Percentiles rank a stretch among this genome's conserved stretches.
phyloP scores from a whole-genome alignment of 1,140 invertebrate species.

The Drosophila prosaltans region DNA sequence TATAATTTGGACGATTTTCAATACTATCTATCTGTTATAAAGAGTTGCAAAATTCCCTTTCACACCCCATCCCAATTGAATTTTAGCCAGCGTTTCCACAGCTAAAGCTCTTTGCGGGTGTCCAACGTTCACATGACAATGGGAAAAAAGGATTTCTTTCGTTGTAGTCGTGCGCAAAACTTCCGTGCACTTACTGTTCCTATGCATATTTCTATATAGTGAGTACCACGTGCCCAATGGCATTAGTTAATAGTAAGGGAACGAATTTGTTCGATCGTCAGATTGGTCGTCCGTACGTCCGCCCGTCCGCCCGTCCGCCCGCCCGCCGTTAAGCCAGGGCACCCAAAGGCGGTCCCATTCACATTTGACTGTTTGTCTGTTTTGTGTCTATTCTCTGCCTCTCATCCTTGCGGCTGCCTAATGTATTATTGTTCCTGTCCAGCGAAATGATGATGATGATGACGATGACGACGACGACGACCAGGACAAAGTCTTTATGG shows the following conservation, averaged over 20 bases:
- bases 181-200: slow-evolving; percentile 35
- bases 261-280: slow-evolving; percentile 21
- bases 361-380: slow-evolving; percentile 44
- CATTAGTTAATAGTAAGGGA: slow-evolving; percentile 20
- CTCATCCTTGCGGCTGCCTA: slow-evolving; percentile 64
- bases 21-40: background rate
- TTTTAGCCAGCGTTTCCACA: slow-evolving; percentile 22
- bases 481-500: slow-evolving; percentile 59
- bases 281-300: background rate
- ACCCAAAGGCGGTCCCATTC: slow-evolving; percentile 35
- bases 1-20: background rate
- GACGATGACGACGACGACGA: slow-evolving; percentile 14
- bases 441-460: slow-evolving; percentile 54
- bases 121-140: slow-evolving; percentile 72
- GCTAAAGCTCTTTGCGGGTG: slow-evolving; percentile 52
- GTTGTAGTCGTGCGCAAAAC: slow-evolving; percentile 46
- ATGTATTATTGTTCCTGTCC: slow-evolving; percentile 80
- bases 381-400: background rate
- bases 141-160: slow-evolving; percentile 57
- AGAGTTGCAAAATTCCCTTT: slow-evolving; percentile 15
- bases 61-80: slow-evolving; percentile 4
- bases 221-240: slow-evolving; percentile 49
- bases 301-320: slow-evolving; percentile 25
- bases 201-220: slow-evolving; percentile 16
- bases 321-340: slow-evolving; percentile 16